A percentile compares a stretch with the other conserved stretches of the same genome.
Evolutionary conservation across 2,113 vertebrate genomes (phyloP).

Genomic region (Lagopus muta): DNA sequence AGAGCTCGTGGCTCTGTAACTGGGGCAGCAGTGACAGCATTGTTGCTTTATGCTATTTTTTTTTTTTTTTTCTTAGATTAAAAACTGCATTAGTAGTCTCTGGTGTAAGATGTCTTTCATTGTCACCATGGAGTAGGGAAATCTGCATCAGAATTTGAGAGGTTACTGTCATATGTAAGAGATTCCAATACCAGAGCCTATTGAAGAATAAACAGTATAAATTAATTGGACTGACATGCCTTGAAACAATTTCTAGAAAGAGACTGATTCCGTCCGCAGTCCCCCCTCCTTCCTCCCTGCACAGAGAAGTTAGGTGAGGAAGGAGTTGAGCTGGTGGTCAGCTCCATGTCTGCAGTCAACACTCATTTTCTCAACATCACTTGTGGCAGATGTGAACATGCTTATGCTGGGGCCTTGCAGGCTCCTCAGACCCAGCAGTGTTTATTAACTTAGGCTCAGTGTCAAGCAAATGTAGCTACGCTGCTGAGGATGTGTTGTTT

Average conservation of each 20-base stretch:
- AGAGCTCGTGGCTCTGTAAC: neutral
- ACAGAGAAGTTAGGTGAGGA: neutral
- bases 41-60: neutral
- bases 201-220: neutral
- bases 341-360: neutral
- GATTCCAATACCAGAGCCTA: neutral
- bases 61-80: neutral
- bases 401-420: neutral
- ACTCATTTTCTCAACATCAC: neutral
- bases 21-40: neutral
- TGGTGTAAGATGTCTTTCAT: neutral
- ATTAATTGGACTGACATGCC: neutral
- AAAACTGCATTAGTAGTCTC: neutral
- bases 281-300: neutral
- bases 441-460: neutral
- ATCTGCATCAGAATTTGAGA: neutral
- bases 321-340: neutral
- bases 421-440: neutral
- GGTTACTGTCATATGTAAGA: neutral
- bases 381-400: neutral
- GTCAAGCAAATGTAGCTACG: neutral
- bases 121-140: fast-evolving
- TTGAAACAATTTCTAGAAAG: neutral
- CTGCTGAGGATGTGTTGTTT: conserved; percentile 1
- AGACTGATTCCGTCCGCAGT: neutral